Evolutionary conservation across 2,888 invertebrate genomes (phyloP).

Genomic region (Chymomyza amoena): DNA sequence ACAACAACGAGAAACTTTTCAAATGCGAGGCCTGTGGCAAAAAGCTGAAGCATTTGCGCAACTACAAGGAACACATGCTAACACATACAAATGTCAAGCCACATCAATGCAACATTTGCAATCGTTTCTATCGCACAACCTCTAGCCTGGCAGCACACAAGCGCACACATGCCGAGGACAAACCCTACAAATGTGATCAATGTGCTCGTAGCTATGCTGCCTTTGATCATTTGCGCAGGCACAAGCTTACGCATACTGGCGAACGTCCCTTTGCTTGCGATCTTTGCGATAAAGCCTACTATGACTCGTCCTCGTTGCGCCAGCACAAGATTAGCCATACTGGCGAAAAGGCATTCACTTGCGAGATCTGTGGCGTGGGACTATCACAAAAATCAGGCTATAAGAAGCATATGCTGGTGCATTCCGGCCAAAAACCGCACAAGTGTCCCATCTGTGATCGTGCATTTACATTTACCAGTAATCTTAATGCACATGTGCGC

Average conservation of each 20-base stretch:
- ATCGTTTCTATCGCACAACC: slow-evolving; percentile 56
- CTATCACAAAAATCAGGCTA: slow-evolving; percentile 78
- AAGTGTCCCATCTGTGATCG: slow-evolving; percentile 75
- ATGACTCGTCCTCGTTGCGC: slow-evolving; percentile 76
- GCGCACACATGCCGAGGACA: slow-evolving; percentile 66
- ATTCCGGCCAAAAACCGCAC: slow-evolving; percentile 77
- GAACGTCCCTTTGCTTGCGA: slow-evolving; percentile 60
- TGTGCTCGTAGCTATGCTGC: slow-evolving; percentile 58
- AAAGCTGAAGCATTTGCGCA: slow-evolving; percentile 77
- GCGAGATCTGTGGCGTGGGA: slow-evolving; percentile 78
- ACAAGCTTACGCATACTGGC: slow-evolving; percentile 59
- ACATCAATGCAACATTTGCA: slow-evolving; percentile 51
- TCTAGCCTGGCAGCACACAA: slow-evolving; percentile 60
- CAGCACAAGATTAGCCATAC: slow-evolving; percentile 77
- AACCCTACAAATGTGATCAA: slow-evolving; percentile 75
- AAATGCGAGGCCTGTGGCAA: slow-evolving; percentile 76
- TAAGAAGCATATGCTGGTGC: slow-evolving; percentile 78
- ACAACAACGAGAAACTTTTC: slow-evolving; percentile 76
- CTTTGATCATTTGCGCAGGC: slow-evolving; percentile 51
- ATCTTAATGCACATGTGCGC: slow-evolving; percentile 76
- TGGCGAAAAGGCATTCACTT: slow-evolving; percentile 76
- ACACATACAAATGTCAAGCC: slow-evolving; percentile 71
- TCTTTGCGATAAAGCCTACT: slow-evolving; percentile 76
- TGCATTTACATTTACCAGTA: slow-evolving; percentile 77
- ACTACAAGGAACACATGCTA: slow-evolving; percentile 78